Evolutionary conservation across 2,888 invertebrate genomes (phyloP).

Genomic region (Drosophila cognata): DNA sequence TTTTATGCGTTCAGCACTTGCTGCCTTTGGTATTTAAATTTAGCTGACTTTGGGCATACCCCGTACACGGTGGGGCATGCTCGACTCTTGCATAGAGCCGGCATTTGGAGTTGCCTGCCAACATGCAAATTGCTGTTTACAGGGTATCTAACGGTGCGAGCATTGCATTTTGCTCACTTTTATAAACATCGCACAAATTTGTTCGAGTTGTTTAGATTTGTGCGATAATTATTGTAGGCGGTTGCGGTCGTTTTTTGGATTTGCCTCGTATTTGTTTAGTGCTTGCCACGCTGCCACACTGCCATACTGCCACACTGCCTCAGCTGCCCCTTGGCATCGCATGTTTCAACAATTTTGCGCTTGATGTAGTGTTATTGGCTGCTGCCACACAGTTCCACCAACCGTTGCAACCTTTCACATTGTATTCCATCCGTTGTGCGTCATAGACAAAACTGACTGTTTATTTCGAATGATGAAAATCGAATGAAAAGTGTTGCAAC

Average conservation of each 20-base stretch:
- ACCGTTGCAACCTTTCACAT: constrained; percentile 5
- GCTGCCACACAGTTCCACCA: constrained; percentile 37
- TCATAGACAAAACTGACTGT: constrained; percentile 12
- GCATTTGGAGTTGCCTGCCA: background rate
- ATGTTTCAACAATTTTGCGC: constrained; percentile 65
- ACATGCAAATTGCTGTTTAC: background rate
- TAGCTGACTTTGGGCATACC: constrained; percentile 10
- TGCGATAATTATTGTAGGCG: constrained; percentile 58
- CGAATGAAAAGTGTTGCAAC: background rate
- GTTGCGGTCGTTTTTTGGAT: constrained; percentile 49
- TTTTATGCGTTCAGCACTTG: constrained; percentile 54
- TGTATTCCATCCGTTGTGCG: constrained; percentile 14
- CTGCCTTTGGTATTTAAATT: constrained; percentile 14
- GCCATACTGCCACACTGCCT: background rate
- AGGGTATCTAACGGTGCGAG: constrained; percentile 7
- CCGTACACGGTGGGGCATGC: background rate
- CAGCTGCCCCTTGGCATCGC: constrained; percentile 43
- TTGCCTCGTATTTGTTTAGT: constrained; percentile 20
- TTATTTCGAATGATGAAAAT: background rate
- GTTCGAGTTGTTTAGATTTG: constrained; percentile 63
- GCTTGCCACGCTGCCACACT: background rate
- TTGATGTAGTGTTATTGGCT: constrained; percentile 54
- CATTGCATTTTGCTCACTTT: background rate
- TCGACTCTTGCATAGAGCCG: background rate
- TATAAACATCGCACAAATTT: constrained; percentile 31